Evolutionary conservation across 2,797 vertebrate species (phyloP).

Genomic region (Hippoglossus hippoglossus): DNA sequence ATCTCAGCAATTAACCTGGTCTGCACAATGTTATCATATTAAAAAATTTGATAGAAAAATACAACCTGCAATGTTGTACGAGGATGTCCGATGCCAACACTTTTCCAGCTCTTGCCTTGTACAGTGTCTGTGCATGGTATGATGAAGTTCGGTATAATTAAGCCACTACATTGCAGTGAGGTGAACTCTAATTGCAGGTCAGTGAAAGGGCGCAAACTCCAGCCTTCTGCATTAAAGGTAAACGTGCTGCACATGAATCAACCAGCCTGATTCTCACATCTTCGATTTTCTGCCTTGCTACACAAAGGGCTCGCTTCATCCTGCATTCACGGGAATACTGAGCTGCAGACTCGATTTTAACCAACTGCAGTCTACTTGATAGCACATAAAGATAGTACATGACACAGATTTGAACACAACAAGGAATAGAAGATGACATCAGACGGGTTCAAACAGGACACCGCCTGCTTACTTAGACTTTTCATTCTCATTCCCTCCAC

Average conservation of each 20-base stretch:
- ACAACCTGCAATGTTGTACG: not conserved
- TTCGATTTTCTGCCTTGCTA: not conserved
- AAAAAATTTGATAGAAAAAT: not conserved
- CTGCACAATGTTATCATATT: not conserved
- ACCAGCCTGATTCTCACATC: not conserved
- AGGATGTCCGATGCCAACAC: not conserved
- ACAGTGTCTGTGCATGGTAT: not conserved
- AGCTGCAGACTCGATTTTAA: no score
- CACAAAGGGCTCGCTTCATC: not conserved
- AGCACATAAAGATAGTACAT: not conserved
- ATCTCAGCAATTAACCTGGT: not conserved
- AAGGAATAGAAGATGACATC: constrained; percentile 19
- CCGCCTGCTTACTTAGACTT: constrained; percentile 18
- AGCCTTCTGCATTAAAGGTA: not conserved
- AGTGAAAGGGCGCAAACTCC: not conserved
- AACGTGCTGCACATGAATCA: not conserved
- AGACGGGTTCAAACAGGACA: constrained; percentile 10
- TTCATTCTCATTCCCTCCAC: constrained; percentile 1
- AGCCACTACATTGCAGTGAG: not conserved
- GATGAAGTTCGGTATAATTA: not conserved
- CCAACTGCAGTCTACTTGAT: not conserved
- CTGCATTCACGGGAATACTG: not conserved
- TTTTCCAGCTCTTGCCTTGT: not conserved
- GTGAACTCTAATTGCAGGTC: not conserved
- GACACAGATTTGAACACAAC: constrained; percentile 1